Base-by-base conservation (phyloP, 2,797 vertebrate genomes). In the Hybognathus amarus region DNA sequence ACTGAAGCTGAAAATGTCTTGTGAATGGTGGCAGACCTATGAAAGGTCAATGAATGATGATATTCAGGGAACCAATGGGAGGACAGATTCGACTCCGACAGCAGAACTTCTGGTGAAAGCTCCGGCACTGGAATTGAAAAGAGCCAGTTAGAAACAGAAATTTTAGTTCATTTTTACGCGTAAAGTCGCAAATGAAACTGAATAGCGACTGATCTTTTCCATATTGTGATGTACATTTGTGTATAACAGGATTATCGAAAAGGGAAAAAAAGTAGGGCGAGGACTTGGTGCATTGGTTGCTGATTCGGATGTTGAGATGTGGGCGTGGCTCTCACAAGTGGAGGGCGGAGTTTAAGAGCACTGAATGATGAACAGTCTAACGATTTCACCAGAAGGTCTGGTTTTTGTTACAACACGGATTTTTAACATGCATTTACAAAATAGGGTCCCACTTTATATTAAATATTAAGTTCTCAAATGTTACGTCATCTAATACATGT, bases 11-110 rank as follows among this genome's bases (percentile, higher is more conserved):
- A 18, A 82, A 56, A 42, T 64, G 40, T 74, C 22, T 74, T 6
- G 36, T 61, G 59, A 61, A 61, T 30, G 5, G 5, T 17, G 27
- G 13, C 24, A 30, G 59, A 63, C 40, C 52, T 9, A 22, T 27
- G 59, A 69, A 75, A 82, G 45, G 13, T 74, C 77, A 56, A 8
- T 56, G 83, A 73, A 27, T 8, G 61, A 15, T 86, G 83, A 18
- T 81, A 38, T 24, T 74, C 36, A 59, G 52, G 40, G 30, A 59
- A 63, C 59, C 78, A 79, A 69, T 12, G 22, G 83, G 56, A 45
- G 56, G 61, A 33, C 77, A 30, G 30, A 24, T n/a, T 42, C n/a
- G 85, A 82, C 3, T 17, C 59, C 15, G 81, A 63, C 15, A 86
- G 77, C 47, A 38, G 47, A 71, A 36, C 17, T 84, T 85, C 73